phyloP scores from a whole-genome alignment of 2,113 vertebrate species.

The Coreoperca whiteheadi region DNA sequence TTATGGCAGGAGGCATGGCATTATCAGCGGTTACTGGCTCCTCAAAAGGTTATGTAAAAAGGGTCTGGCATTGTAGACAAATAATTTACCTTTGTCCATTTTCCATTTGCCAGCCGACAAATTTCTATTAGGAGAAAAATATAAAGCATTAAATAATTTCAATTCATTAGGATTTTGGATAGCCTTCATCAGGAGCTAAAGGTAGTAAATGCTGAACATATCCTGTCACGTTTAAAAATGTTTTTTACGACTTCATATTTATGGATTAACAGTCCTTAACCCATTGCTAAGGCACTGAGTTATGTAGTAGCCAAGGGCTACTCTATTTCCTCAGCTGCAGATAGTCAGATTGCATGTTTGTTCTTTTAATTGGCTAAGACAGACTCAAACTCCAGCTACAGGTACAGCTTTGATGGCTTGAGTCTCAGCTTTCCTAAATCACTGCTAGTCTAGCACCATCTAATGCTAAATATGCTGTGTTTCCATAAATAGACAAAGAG shows the following conservation, averaged over 20 bases:
- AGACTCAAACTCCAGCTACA: neutral
- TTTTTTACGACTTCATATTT: neutral
- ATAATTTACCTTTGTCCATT: slow-evolving; percentile 56
- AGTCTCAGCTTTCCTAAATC: neutral
- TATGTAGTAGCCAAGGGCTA: neutral
- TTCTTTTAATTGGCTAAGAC: neutral
- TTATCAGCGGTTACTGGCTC: neutral
- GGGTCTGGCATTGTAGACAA: neutral
- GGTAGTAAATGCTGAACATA: neutral
- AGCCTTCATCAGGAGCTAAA: neutral
- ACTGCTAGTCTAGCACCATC: neutral
- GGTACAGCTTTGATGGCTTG: neutral
- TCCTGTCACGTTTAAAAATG: neutral
- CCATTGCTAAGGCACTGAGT: neutral
- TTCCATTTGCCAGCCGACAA: slow-evolving; percentile 58
- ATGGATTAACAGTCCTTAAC: neutral
- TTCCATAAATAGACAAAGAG: neutral
- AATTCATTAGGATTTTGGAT: neutral
- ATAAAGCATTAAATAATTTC: neutral
- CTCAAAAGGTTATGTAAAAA: neutral
- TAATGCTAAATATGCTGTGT: neutral
- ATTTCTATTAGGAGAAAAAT: slow-evolving; percentile 55
- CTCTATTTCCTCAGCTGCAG: neutral
- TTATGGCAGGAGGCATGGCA: neutral
- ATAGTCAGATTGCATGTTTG: neutral